A percentile compares a stretch with the other conserved stretches of the same genome.
These are phyloP conservation scores for Nephrotoma flavescens DNA, from an alignment of 2,888 invertebrate genomes.

Conservation along the genomic window DNA sequence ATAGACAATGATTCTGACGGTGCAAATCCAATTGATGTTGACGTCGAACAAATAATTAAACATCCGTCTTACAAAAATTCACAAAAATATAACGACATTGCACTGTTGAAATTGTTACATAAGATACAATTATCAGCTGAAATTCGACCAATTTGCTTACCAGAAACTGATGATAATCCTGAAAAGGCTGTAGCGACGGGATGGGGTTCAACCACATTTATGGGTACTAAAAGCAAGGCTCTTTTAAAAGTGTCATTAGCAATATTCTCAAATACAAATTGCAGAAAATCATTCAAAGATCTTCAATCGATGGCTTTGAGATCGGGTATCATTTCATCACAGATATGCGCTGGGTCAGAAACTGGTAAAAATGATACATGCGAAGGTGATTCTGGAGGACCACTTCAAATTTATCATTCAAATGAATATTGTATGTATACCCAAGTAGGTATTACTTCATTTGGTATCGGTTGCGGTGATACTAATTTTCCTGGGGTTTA, in stretches of 20 bases:
- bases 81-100: slow-evolving; percentile 48
- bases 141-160: background rate
- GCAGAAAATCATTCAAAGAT: background rate
- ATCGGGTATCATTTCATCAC: background rate
- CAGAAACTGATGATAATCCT: background rate
- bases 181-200: background rate
- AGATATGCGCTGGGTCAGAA: background rate
- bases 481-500: slow-evolving; percentile 16
- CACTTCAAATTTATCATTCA: background rate
- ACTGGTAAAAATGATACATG: background rate
- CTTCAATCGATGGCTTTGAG: background rate
- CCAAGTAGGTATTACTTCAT: slow-evolving; percentile 17
- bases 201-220: background rate
- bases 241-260: background rate
- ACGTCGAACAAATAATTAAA: slow-evolving; percentile 17
- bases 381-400: background rate
- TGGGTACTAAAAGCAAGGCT: background rate
- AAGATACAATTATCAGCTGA: background rate
- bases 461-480: slow-evolving; percentile 16
- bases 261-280: background rate
- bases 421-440: background rate
- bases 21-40: slow-evolving; percentile 6
- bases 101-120: slow-evolving; percentile 37
- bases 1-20: background rate
- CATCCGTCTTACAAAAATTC: slow-evolving; percentile 42